Base-by-base conservation (phyloP, 2,888 invertebrate genomes). In the Dryobota labecula region DNA sequence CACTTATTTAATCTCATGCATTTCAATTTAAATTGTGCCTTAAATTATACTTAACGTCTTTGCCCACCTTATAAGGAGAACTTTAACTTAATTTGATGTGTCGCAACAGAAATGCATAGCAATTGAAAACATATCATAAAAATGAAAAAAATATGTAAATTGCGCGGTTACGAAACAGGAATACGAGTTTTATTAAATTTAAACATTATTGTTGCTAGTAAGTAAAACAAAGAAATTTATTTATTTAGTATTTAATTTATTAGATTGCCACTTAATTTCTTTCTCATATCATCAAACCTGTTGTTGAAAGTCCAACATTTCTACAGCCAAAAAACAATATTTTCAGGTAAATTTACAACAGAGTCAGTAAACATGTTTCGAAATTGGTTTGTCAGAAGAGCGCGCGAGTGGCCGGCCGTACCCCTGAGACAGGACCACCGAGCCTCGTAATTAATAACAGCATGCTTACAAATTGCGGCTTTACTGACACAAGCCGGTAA, bases 391-490 rank as follows among this genome's bases (percentile, higher is more conserved):
- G 89, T 89, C 89, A 88, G 86, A 84, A 82, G 84, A 83, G 77
- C 71, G 74, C 73, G 74, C 64, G 78, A 76, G 73, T 76, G 77
- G 76, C 73, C 69, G 75, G 80, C 73, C 66, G 76, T 57, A 64
- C 78, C 76, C 80, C 65, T 60, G 78, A 83, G 87, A 78, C 83
- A 81, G 86, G 89, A 91, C 91, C 91, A 91, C 89, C 88, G 73
- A 81, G 83, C 82, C 51, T 85, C 80, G 83, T 90, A 91, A 93
- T 92, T 92, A 92, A 91, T 91, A 91, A 86, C 88, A 88, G 84
- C 89, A 79, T 86, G 89, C 88, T 90, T 84, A 89, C 90, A 91
- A 91, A 91, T 91, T 92, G 88, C 87, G 83, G 85, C 84, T 87
- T 87, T 84, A 88, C 88, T 85, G 86, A 87, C 85, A 85, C 88